These are phyloP conservation scores for Scaptomyza tumidula DNA, from an alignment of 2,888 invertebrate species.

Conservation along the genomic window DNA sequence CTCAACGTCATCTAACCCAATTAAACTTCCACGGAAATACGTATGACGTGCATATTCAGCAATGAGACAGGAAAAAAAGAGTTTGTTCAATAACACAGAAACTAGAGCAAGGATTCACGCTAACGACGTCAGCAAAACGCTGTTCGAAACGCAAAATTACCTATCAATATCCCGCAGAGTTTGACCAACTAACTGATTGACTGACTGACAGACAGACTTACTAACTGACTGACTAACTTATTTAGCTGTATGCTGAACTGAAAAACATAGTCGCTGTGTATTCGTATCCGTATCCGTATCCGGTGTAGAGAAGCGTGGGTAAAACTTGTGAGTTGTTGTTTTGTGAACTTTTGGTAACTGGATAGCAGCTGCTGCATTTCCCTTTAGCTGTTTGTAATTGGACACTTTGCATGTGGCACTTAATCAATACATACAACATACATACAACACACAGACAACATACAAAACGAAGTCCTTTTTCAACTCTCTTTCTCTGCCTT, in stretches of 20 bases:
- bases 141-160: not conserved
- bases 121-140: not conserved
- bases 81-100: not conserved
- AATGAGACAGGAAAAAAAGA: not conserved
- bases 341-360: slow-evolving; percentile 32
- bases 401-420: slow-evolving; percentile 70
- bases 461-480: not conserved
- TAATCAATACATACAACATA: slow-evolving; percentile 34
- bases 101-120: not conserved
- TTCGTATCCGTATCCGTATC: slow-evolving; percentile 47
- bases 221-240: not conserved
- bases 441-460: not conserved
- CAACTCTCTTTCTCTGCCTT: not conserved
- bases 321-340: not conserved
- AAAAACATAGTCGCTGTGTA: not conserved
- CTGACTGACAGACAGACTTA: not conserved
- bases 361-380: slow-evolving; percentile 66
- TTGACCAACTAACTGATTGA: not conserved
- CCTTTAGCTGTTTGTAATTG: slow-evolving; percentile 47
- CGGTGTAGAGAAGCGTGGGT: slow-evolving; percentile 37
- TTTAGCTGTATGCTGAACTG: not conserved
- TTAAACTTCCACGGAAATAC: too few relatives aligned
- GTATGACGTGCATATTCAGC: not conserved
- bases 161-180: not conserved
- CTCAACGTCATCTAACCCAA: not conserved